Conservation (phyloP, 2,888 invertebrate genomes). For the Toxonevra muliebris region DNA sequence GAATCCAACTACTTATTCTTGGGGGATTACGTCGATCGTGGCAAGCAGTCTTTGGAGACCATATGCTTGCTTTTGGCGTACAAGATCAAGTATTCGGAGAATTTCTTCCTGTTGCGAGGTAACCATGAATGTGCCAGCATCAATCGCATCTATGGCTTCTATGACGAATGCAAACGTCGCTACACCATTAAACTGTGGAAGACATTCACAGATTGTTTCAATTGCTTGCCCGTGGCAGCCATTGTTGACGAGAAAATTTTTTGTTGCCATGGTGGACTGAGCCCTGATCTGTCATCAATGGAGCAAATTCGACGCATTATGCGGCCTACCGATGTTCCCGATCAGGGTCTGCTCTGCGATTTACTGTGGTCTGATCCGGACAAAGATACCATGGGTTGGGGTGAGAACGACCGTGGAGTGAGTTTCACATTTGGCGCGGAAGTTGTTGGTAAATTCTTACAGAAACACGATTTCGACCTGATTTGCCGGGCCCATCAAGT, state of each 20-base stretch:
- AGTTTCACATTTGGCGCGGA: slow-evolving; percentile 99
- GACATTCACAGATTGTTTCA: slow-evolving; percentile 99
- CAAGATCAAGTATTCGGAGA: slow-evolving; percentile 99
- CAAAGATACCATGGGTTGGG: slow-evolving; percentile 99
- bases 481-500: slow-evolving; percentile 99
- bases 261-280: slow-evolving; percentile 85
- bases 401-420: slow-evolving; percentile 99
- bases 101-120: slow-evolving; percentile 96
- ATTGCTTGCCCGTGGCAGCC: slow-evolving; percentile 98
- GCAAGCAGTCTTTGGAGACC: slow-evolving; percentile 97
- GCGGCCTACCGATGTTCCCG: slow-evolving; percentile 98
- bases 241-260: slow-evolving; percentile 83
- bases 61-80: slow-evolving; percentile 97
- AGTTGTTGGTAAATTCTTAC: slow-evolving; percentile 97
- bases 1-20: slow-evolving; percentile 99
- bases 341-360: slow-evolving; percentile 96
- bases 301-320: slow-evolving; percentile 98
- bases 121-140: slow-evolving; percentile 99
- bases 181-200: slow-evolving; percentile 99
- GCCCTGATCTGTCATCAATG: slow-evolving; percentile 94
- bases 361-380: slow-evolving; percentile 98
- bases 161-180: slow-evolving; percentile 93
- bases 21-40: slow-evolving; percentile 98
- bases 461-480: slow-evolving; percentile 99
- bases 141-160: slow-evolving; percentile 98